Base-by-base conservation (phyloP, 2,113 vertebrate genomes). In the Penelope pileata region DNA sequence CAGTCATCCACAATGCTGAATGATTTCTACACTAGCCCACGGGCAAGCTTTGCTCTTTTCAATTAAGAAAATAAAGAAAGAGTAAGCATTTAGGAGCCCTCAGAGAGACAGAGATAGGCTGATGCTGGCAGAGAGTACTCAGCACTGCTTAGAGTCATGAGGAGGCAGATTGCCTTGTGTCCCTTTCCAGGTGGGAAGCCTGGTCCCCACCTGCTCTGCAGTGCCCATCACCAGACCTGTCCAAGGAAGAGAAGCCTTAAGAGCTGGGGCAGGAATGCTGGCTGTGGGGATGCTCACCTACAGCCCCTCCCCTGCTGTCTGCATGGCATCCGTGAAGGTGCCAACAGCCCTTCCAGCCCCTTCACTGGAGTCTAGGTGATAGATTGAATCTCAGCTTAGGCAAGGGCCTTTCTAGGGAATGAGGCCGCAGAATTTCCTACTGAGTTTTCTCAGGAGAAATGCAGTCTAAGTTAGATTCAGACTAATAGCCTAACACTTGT, bases 401-500 rank as follows among this genome's bases (percentile, higher is more conserved):
- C 48, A 66, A 58, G 77, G 92, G 83, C 51, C 56, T 90, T 96
- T 93, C 90, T 62, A 90, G 48, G 72, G 86, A 97, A 95, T 64
- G 45, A 92, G 73, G 92, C 58, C 90, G 56, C 62, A 85, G 69
- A 64, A 75, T 69, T 96, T 92, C 53, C 87, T 70, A 45, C 45
- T 58, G 83, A 86, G 86, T 78, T 92, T 92, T 97, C 96, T 92
- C 93, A 83, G 54, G 92, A 97, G 91, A 97, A 97, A 95, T 90
- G 27, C 69, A 95, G 73, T 91, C 94, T 92, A 96, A 93, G 92
- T 92, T 95, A 92, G 88, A 96, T 89, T 93, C 94, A 94, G 72
- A 95, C 83, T 95, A 97, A 97, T 90, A 96, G 93, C 83, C 75
- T 94, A 96, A 86, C 91, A 95, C 92, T 97, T 91, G 86, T 88